A percentile compares a stretch with the other conserved stretches of the same genome.
These are phyloP conservation scores for Drosophila nigromelanica DNA, from an alignment of 1,140 invertebrate genomes.

Conservation along the genomic window DNA sequence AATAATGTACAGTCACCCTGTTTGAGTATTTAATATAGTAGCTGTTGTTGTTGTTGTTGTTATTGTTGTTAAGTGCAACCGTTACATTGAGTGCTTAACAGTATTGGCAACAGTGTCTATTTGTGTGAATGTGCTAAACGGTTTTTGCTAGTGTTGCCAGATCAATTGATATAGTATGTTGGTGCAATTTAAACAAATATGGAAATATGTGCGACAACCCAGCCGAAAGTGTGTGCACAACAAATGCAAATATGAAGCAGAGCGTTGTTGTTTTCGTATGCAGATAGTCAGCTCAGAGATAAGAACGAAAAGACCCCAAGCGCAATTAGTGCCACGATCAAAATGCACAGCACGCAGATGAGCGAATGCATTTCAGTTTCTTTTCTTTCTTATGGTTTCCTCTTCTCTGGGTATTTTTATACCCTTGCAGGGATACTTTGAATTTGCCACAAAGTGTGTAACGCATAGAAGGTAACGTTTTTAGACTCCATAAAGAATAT, in stretches of 20 bases:
- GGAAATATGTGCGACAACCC: not conserved
- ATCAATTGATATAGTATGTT: not conserved
- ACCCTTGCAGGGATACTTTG: too few relatives aligned
- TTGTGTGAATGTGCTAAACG: constrained; percentile 44
- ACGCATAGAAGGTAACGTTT: too few relatives aligned
- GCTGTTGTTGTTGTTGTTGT: not conserved
- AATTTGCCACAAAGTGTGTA: too few relatives aligned
- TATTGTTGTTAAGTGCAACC: constrained; percentile 24
- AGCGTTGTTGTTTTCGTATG: constrained; percentile 42
- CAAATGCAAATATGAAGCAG: constrained; percentile 28
- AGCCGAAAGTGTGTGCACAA: constrained; percentile 38
- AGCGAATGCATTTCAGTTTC: constrained; percentile 45
- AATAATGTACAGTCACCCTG: constrained; percentile 42
- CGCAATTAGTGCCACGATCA: constrained; percentile 69
- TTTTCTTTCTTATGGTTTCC: constrained; percentile 17
- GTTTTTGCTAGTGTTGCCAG: constrained; percentile 1
- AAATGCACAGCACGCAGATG: constrained; percentile 64
- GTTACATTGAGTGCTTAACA: constrained; percentile 64
- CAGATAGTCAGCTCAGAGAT: constrained; percentile 37
- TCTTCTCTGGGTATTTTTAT: constrained; percentile 9
- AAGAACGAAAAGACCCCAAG: constrained; percentile 40
- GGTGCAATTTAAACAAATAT: not conserved
- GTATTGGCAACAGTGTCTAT: constrained; percentile 43
- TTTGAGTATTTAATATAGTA: constrained; percentile 6
- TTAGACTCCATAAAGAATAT: too few relatives aligned